These are phyloP conservation scores for Phocoena sinus DNA, from an alignment of 2,113 vertebrate species.

Conservation along the genomic window DNA sequence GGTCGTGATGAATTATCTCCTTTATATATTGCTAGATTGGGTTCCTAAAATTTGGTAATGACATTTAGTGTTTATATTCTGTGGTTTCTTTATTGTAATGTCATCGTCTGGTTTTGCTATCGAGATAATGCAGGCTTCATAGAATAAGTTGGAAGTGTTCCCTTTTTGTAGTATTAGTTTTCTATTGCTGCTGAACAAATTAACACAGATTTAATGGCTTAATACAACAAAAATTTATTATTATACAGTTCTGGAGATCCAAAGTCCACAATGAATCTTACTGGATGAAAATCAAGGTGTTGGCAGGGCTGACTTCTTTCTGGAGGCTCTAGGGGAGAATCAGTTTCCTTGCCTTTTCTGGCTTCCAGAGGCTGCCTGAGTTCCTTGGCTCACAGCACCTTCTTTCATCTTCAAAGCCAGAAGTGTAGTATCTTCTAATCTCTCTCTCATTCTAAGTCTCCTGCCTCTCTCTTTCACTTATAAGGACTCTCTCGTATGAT, in stretches of 20 bases:
- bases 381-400: background rate
- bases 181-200: background rate
- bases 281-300: background rate
- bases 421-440: fast-evolving
- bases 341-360: background rate
- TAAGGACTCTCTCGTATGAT: background rate
- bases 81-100: background rate
- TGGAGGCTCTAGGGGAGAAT: background rate
- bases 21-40: background rate
- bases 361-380: background rate
- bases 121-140: background rate
- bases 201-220: background rate
- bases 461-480: background rate
- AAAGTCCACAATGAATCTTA: background rate
- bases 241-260: background rate
- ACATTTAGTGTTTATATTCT: background rate
- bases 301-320: background rate
- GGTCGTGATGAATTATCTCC: background rate
- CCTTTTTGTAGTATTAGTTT: background rate
- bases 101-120: background rate
- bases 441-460: background rate
- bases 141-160: background rate
- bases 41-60: background rate
- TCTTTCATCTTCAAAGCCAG: background rate
- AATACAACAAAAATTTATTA: background rate